Conservation (phyloP, 2,113 vertebrate genomes). For the Heptranchias perlo region DNA sequence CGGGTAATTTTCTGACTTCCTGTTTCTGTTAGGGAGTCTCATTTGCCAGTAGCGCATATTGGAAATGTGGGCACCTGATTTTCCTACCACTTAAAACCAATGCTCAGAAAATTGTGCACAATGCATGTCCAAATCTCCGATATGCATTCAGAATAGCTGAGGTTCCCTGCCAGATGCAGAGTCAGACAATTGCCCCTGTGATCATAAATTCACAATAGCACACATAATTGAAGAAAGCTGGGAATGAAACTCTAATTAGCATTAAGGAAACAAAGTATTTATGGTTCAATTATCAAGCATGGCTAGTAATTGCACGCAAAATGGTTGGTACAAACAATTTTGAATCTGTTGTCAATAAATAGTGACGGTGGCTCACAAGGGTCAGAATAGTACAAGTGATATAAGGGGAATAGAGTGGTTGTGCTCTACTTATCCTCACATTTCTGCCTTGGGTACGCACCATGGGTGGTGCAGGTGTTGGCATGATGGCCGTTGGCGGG, state of each 20-base stretch:
- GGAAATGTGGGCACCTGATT: not conserved
- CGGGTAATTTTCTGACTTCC: not conserved
- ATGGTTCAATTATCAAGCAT: not conserved
- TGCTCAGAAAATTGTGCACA: not conserved
- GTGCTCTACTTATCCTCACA: conserved; percentile 92
- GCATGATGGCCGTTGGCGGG: conserved; percentile 85
- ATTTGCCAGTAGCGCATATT: not conserved
- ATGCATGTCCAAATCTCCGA: not conserved
- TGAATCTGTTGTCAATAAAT: not conserved
- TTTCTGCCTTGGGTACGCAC: conserved; percentile 98
- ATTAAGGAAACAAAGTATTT: not conserved
- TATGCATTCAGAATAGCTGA: not conserved
- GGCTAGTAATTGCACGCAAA: not conserved
- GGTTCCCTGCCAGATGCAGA: not conserved
- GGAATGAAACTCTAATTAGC: not conserved
- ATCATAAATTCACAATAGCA: not conserved
- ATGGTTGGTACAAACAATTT: not conserved
- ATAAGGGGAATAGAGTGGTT: conserved; percentile 9
- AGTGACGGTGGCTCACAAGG: not conserved
- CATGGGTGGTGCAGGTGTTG: conserved; percentile 97
- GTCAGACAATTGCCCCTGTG: not conserved
- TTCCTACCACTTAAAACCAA: not conserved
- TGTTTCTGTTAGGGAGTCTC: not conserved
- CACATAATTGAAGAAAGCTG: not conserved
- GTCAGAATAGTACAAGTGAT: not conserved